Base-by-base conservation (phyloP, 2,888 invertebrate species). In the Adelognathus sp. region DNA sequence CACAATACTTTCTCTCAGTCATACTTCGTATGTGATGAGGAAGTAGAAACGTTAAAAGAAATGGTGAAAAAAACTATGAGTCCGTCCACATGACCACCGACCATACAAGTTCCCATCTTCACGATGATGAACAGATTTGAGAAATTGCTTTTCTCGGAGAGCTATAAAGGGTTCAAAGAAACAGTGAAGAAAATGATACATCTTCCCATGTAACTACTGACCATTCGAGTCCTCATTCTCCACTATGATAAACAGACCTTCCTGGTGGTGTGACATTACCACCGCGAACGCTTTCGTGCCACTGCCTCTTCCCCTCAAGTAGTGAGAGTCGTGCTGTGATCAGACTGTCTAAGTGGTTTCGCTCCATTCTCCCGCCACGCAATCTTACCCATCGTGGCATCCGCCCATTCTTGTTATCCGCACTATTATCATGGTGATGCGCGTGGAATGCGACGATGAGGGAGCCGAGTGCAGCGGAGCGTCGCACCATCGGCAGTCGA, bases 171-270 rank as follows among this genome's bases (percentile, higher is more conserved):
- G n/a, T n/a, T n/a, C n/a, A n/a, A n/a, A n/a, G n/a, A n/a, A n/a
- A n/a, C n/a, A n/a, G n/a, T n/a, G n/a, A n/a, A n/a, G n/a, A n/a
- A n/a, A n/a, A n/a, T n/a, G n/a, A 27, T 9, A 14, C 31, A 6
- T 29, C 31, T n/a, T 18, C 36, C 29, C 24, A n/a, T 27, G 24
- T 41, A 31, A 54, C n/a, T 24, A 24, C 7, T 21, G 50, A n/a
- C n/a, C n/a, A n/a, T n/a, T n/a, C n/a, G n/a, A n/a, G n/a, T n/a
- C n/a, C 24, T 50, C 3, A 50, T n/a, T 5, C 24, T 24, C 11
- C n/a, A 50, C 56, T 56, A 31, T 72, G 67, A 73, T 67, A n/a
- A 72, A 69, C 56, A 18, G 31, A 71, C 24, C 33, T 24, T 39
- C 44, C 21, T n/a, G 7, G 14, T 5, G 18, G 61, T 11, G 36